Conservation (phyloP, 2,888 invertebrate species). For the Heliconius aoede region DNA sequence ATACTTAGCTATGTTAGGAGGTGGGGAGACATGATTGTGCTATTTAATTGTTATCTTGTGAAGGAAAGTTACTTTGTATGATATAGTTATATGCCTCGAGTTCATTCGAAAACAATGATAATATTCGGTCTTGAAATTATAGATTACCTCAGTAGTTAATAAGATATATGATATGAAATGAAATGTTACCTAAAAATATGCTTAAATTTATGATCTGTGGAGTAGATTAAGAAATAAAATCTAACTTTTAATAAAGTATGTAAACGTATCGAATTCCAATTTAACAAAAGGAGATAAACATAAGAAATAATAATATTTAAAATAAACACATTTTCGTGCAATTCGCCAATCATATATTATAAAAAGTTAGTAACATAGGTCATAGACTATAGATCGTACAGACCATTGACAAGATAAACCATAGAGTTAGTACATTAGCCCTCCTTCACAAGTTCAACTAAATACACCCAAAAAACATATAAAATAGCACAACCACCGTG, state of each 20-base stretch:
- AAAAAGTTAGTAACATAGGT: conserved; percentile 53
- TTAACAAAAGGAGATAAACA: neutral
- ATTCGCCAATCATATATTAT: conserved; percentile 2
- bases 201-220: too few relatives aligned
- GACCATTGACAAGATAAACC: conserved; percentile 38
- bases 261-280: neutral
- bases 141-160: neutral
- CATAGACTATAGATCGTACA: conserved; percentile 8
- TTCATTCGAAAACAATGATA: neutral
- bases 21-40: conserved; percentile 75
- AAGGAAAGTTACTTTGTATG: conserved; percentile 62
- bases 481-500: conserved; percentile 74
- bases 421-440: conserved; percentile 44
- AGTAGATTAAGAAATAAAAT: neutral
- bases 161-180: neutral
- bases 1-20: conserved; percentile 70
- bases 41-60: conserved; percentile 60
- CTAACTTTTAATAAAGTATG: neutral
- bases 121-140: neutral
- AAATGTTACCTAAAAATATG: neutral
- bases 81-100: conserved; percentile 6
- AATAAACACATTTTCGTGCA: conserved; percentile 27
- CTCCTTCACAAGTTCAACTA: conserved; percentile 45
- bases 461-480: conserved; percentile 49
- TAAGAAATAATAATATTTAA: neutral